Percentiles rank a stretch among this genome's conserved stretches.
Conservation (phyloP, 2,113 vertebrate genomes). For the Prunella himalayana region DNA sequence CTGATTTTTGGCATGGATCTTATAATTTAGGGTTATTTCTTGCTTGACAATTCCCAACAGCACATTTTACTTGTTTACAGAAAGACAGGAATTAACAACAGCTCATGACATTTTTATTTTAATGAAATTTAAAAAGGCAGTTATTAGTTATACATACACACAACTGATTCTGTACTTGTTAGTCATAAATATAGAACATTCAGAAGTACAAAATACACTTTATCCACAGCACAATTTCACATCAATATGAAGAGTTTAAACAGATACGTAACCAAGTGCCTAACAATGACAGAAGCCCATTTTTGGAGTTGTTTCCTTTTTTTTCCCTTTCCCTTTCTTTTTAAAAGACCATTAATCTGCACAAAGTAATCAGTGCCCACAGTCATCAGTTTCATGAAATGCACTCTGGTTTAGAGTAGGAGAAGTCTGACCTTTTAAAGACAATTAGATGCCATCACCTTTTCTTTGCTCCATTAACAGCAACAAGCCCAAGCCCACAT, state of each 20-base stretch:
- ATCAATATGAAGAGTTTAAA: conserved; percentile 65
- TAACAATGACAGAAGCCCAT: conserved; percentile 33
- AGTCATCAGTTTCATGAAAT: not conserved
- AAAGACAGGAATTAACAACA: conserved; percentile 26
- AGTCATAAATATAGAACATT: conserved; percentile 77
- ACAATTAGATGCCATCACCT: conserved; percentile 9
- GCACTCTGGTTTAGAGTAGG: not conserved
- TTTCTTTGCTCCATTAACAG: not conserved
- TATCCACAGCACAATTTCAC: conserved; percentile 75
- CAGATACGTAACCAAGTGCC: conserved; percentile 55
- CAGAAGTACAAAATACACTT: conserved; percentile 75
- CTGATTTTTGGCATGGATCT: not conserved
- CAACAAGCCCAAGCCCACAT: not conserved
- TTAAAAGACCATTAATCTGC: not conserved
- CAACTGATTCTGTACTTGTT: conserved; percentile 70
- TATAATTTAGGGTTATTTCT: not conserved
- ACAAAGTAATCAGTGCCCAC: conserved; percentile 1
- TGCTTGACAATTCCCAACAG: not conserved
- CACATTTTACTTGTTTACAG: not conserved
- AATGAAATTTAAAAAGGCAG: conserved; percentile 75
- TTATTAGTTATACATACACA: conserved; percentile 77
- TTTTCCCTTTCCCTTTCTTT: not conserved
- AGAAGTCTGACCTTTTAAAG: conserved; percentile 16
- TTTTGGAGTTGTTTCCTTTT: not conserved
- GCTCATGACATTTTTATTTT: conserved; percentile 74